Evolutionary conservation across 2,888 invertebrate genomes (phyloP).

Genomic region (Noctua pronuba): DNA sequence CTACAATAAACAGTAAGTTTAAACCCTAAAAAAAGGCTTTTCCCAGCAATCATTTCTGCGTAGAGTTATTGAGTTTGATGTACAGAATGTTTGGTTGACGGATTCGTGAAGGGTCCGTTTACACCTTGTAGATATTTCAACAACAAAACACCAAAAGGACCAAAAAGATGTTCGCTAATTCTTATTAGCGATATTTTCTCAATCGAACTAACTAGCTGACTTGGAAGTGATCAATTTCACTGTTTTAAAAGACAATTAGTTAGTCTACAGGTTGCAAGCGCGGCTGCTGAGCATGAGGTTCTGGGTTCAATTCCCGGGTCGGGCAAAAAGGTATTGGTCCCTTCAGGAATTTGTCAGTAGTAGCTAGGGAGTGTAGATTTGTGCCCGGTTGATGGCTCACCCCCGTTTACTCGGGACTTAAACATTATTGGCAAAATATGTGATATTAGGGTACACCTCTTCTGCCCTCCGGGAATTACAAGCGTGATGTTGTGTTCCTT

Average conservation of each 20-base stretch:
- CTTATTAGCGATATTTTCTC: background rate
- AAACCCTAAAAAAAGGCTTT: no score
- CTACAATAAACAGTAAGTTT: background rate
- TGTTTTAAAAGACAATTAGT: background rate
- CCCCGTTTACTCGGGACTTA: background rate
- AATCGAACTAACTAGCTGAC: background rate
- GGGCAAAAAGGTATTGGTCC: background rate
- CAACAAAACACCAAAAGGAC: background rate
- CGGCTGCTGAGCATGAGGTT: background rate
- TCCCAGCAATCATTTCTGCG: no score
- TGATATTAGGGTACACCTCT: background rate
- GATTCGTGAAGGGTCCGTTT: background rate
- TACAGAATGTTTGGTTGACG: background rate
- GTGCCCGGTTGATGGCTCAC: no score
- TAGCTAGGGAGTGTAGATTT: no score
- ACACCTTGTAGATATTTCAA: background rate
- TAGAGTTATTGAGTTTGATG: background rate
- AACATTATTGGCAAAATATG: background rate
- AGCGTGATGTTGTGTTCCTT: background rate
- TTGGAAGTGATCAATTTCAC: background rate
- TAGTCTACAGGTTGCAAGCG: background rate
- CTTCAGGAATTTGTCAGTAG: no score
- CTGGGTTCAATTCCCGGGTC: background rate
- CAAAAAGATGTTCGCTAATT: background rate
- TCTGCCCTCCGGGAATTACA: background rate